Conservation (phyloP, 2,113 vertebrate genomes). For the Pipra filicauda region DNA sequence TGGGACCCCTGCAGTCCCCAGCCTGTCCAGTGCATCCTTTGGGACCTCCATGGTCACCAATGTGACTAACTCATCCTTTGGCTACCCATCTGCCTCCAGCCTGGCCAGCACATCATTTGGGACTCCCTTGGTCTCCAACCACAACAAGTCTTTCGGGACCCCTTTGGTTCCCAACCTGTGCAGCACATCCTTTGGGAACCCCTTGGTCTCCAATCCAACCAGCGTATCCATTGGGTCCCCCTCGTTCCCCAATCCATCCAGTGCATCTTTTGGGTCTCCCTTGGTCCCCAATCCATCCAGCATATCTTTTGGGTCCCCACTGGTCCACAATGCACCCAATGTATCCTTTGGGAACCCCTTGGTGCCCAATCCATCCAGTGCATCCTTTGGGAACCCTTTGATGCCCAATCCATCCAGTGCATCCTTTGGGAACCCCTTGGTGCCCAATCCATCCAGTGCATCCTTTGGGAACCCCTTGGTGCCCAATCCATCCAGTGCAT, state of each 20-base stretch:
- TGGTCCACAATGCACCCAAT: fast-evolving
- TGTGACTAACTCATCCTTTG: not conserved
- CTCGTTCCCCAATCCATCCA: not conserved
- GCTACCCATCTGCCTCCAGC: not conserved
- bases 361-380: not conserved
- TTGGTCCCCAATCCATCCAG: not conserved
- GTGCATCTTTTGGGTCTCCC: not conserved
- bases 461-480: fast-evolving
- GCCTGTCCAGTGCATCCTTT: not conserved
- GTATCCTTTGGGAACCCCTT: not conserved
- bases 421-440: not conserved
- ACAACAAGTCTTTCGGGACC: not conserved
- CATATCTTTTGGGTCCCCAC: not conserved
- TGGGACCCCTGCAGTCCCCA: not conserved
- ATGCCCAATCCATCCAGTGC: fast-evolving
- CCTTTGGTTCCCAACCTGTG: not conserved
- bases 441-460: not conserved
- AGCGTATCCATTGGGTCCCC: not conserved
- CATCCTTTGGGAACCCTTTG: fast-evolving
- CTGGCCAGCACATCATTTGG: not conserved
- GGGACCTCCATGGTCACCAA: not conserved
- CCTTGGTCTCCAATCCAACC: not conserved
- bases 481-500: not conserved
- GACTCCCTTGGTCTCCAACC: not conserved
- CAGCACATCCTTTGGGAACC: not conserved